Percentiles rank a stretch among this genome's conserved stretches.
Conservation (phyloP, 2,113 vertebrate species). For the Narcine bancroftii region DNA sequence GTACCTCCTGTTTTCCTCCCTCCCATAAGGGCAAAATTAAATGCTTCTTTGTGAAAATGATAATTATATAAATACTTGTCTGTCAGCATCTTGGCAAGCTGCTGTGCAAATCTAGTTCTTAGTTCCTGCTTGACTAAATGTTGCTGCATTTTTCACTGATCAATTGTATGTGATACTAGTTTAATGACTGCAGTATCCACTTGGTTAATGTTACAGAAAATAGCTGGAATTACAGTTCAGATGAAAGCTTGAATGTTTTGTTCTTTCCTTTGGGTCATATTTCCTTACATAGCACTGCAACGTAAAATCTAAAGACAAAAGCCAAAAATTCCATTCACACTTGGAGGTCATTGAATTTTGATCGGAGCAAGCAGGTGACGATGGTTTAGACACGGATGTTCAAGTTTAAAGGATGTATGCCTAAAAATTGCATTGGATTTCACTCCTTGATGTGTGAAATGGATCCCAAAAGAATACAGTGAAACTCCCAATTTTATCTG, state of each 20-base stretch:
- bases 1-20: too few species aligned
- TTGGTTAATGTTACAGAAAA: neutral
- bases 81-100: too few species aligned
- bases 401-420: neutral
- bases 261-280: neutral
- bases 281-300: neutral
- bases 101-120: too few species aligned
- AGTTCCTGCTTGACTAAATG: too few species aligned
- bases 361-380: neutral
- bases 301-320: neutral
- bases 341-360: neutral
- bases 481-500: too few species aligned
- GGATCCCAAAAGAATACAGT: too few species aligned
- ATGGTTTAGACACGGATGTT: neutral
- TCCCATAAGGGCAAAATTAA: too few species aligned
- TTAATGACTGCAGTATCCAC: neutral
- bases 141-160: too few species aligned
- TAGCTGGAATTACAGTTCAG: neutral
- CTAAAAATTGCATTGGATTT: too few species aligned
- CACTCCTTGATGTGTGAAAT: too few species aligned
- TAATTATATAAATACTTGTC: too few species aligned
- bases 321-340: neutral
- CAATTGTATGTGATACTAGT: neutral
- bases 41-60: too few species aligned
- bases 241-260: neutral